These are phyloP conservation scores for Acleris laterana DNA, from an alignment of 2,888 invertebrate species.

Conservation along the genomic window DNA sequence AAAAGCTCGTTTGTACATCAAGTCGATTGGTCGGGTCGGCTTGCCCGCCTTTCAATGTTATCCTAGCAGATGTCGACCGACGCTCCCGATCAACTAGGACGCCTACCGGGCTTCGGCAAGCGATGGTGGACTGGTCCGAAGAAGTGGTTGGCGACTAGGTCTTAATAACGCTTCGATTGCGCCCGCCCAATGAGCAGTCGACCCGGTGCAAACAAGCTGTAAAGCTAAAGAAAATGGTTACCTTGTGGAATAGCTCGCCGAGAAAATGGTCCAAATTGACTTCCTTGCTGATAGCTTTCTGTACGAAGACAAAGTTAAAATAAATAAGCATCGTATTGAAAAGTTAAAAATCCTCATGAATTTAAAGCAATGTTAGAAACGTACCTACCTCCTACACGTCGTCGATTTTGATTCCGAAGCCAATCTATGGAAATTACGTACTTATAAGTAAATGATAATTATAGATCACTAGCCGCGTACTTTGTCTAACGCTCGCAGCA, in stretches of 20 bases:
- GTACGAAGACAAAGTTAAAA: neutral
- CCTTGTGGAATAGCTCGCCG: neutral
- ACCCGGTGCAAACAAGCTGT: too few species aligned
- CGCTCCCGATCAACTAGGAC: too few species aligned
- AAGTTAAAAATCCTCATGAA: neutral
- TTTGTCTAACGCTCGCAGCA: too few species aligned
- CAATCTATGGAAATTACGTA: neutral
- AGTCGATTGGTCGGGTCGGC: too few species aligned
- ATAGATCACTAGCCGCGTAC: too few species aligned
- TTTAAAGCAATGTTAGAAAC: neutral
- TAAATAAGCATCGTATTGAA: neutral
- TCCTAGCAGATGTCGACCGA: too few species aligned
- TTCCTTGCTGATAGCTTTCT: neutral
- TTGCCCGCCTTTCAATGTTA: too few species aligned
- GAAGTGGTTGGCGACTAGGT: too few species aligned
- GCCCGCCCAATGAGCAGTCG: neutral
- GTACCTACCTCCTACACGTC: constrained; percentile 12
- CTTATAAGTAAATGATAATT: neutral
- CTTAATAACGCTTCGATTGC: too few species aligned
- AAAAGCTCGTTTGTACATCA: too few species aligned
- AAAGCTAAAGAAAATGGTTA: neutral
- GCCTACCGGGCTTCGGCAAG: too few species aligned
- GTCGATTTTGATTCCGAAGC: neutral
- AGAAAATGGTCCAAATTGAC: neutral
- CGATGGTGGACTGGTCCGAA: too few species aligned